Evolutionary conservation across 2,888 invertebrate species (phyloP).

Genomic region (Clanis bilineata): DNA sequence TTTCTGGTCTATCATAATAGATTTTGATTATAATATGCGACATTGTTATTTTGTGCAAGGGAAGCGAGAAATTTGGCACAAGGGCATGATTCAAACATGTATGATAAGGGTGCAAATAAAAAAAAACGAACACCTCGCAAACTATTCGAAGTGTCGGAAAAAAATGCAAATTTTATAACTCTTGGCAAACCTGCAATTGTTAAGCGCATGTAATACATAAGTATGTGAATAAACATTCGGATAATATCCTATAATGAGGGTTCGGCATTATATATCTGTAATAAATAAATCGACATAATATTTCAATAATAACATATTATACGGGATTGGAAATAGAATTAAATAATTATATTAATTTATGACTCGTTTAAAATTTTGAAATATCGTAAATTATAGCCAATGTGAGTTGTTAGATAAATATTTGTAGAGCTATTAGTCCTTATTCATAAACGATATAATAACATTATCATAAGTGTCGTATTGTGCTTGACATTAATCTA

Average conservation of each 20-base stretch:
- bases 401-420: background rate
- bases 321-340: background rate
- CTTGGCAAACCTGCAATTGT: conserved; percentile 82
- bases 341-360: too few species aligned
- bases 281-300: conserved; percentile 37
- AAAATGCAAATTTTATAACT: conserved; percentile 81
- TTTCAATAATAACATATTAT: background rate
- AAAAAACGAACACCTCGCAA: conserved; percentile 47
- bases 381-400: background rate
- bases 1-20: background rate
- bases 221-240: conserved; percentile 35
- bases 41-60: conserved; percentile 17
- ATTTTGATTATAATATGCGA: background rate
- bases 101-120: conserved; percentile 52
- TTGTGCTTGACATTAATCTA: too few species aligned
- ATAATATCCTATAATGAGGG: conserved; percentile 38
- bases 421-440: background rate
- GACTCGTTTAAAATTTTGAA: background rate
- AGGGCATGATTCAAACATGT: conserved; percentile 39
- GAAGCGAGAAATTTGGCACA: conserved; percentile 32
- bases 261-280: conserved; percentile 48
- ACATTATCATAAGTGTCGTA: too few species aligned
- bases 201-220: conserved; percentile 57
- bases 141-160: conserved; percentile 66
- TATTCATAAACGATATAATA: background rate